A percentile compares a stretch with the other conserved stretches of the same genome.
Evolutionary conservation across 2,888 invertebrate genomes (phyloP).

Genomic region (Cybosia mesomella): DNA sequence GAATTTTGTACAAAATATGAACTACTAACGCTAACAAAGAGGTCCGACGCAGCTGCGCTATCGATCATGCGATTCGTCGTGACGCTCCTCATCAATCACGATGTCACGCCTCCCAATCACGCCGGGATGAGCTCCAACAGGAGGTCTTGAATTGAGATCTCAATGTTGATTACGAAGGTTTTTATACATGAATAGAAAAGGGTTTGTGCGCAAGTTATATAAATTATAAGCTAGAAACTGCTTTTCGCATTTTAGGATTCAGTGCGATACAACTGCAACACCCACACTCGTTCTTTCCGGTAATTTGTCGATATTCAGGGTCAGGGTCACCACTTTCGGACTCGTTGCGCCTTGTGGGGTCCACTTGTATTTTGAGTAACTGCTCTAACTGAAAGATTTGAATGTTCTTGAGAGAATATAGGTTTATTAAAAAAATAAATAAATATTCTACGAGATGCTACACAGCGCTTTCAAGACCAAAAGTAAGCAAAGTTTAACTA

Average conservation of each 20-base stretch:
- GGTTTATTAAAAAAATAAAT: too few relatives aligned
- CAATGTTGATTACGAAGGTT: conserved; percentile 20
- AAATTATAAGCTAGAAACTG: background rate
- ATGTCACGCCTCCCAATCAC: conserved; percentile 28
- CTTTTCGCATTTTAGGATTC: background rate
- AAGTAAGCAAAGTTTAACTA: too few relatives aligned
- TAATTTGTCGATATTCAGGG: too few relatives aligned
- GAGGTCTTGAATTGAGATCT: conserved; percentile 25
- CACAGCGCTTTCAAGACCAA: too few relatives aligned
- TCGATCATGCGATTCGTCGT: conserved; percentile 25
- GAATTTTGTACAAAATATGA: conserved; percentile 7
- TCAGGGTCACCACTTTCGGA: too few relatives aligned
- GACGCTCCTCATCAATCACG: conserved; percentile 28
- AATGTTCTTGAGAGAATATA: too few relatives aligned
- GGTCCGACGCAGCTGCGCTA: conserved; percentile 22
- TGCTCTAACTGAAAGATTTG: too few relatives aligned
- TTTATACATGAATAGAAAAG: conserved; percentile 8
- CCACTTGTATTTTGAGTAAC: too few relatives aligned
- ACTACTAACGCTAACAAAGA: conserved; percentile 26
- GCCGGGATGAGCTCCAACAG: conserved; percentile 13
- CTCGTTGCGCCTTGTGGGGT: too few relatives aligned
- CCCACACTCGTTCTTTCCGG: too few relatives aligned
- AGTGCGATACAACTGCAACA: too few relatives aligned
- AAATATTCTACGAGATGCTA: too few relatives aligned
- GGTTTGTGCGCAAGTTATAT: background rate